Conservation (phyloP, 2,888 invertebrate species). For the Steromphala cineraria region DNA sequence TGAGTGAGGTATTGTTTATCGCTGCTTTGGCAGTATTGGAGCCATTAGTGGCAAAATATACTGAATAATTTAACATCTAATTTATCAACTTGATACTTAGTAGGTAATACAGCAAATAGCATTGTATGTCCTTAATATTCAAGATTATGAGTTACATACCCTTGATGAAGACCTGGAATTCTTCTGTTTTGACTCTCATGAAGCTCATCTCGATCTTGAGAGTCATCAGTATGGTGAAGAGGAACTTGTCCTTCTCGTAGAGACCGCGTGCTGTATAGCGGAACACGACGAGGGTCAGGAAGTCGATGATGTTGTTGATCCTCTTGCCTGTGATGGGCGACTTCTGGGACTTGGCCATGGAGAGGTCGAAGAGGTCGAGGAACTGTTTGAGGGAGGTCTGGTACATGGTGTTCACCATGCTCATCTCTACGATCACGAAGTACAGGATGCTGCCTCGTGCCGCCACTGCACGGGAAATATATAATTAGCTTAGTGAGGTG, state of each 20-base stretch:
- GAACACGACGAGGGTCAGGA: conserved; percentile 94
- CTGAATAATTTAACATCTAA: too few species aligned
- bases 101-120: too few species aligned
- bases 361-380: conserved; percentile 92
- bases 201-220: conserved; percentile 95
- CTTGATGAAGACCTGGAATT: conserved; percentile 96
- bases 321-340: conserved; percentile 89
- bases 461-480: conserved; percentile 81
- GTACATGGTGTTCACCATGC: conserved; percentile 96
- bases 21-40: too few species aligned
- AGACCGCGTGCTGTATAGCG: conserved; percentile 92
- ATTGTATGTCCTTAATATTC: background rate
- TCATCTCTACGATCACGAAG: conserved; percentile 97
- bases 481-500: too few species aligned
- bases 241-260: conserved; percentile 93
- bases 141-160: conserved; percentile 75
- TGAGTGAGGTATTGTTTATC: too few species aligned
- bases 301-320: conserved; percentile 87
- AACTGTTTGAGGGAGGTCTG: conserved; percentile 97
- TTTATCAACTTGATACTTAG: too few species aligned
- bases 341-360: conserved; percentile 89
- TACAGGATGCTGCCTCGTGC: conserved; percentile 95
- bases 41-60: too few species aligned
- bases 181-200: conserved; percentile 88
- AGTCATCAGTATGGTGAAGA: conserved; percentile 94